A percentile compares a stretch with the other conserved stretches of the same genome.
Conservation (phyloP, 2,797 vertebrate genomes). For the Silurus lanzhouensis region DNA sequence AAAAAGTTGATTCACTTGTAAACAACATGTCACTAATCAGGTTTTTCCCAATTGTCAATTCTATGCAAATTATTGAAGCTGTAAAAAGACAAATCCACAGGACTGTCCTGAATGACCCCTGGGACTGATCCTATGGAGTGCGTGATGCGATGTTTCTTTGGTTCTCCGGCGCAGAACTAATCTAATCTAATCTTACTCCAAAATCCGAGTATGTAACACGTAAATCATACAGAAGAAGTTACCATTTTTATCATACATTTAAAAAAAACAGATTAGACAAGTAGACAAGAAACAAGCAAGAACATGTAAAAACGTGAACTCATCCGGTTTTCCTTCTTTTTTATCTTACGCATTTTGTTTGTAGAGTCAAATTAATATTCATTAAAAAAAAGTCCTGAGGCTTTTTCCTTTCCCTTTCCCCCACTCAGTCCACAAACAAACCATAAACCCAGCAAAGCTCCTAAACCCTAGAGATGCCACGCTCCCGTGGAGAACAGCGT, state of each 20-base stretch:
- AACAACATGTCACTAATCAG: not conserved
- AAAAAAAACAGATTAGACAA: not conserved
- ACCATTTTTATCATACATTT: not conserved
- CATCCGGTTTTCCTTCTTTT: not conserved
- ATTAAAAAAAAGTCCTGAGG: not conserved
- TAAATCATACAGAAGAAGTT: not conserved
- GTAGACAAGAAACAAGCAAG: not conserved
- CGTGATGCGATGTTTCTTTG: not conserved
- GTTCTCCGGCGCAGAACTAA: not conserved
- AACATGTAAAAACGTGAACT: not conserved
- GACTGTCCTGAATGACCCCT: not conserved
- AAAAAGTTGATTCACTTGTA: not conserved
- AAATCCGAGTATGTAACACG: not conserved
- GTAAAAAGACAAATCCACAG: not conserved
- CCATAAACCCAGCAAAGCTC: constrained; percentile 3
- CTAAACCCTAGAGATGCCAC: not conserved
- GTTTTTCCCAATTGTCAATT: not conserved
- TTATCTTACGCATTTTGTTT: not conserved
- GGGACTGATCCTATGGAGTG: not conserved
- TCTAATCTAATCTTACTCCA: not conserved
- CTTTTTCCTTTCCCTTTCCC: not conserved
- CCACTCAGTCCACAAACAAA: not conserved
- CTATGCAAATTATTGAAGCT: not conserved
- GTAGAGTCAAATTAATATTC: not conserved
- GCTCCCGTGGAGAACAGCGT: not conserved